These are phyloP conservation scores for Pheosia gnoma DNA, from an alignment of 2,888 invertebrate species.

Conservation along the genomic window DNA sequence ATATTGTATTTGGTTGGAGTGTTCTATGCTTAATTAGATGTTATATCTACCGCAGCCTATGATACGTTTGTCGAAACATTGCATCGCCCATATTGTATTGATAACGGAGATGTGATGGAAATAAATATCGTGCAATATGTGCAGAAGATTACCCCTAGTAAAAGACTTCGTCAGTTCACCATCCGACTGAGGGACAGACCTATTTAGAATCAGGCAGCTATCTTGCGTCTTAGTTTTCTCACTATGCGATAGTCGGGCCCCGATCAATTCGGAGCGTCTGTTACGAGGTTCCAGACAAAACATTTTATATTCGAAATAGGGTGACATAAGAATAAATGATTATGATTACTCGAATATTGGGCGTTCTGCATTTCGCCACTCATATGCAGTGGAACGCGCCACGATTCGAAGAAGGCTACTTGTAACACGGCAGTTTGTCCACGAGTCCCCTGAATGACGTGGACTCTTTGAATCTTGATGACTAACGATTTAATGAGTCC, in stretches of 20 bases:
- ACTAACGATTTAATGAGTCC: neutral
- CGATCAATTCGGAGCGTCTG: neutral
- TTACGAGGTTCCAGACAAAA: neutral
- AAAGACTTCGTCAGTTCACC: neutral
- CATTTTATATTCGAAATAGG: slow-evolving; percentile 1
- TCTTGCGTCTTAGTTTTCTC: neutral
- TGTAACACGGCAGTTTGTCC: neutral
- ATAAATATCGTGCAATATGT: neutral
- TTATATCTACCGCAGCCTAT: slow-evolving; percentile 20
- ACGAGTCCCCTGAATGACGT: neutral
- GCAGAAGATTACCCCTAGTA: neutral
- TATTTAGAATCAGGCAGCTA: neutral
- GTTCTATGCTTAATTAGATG: slow-evolving; percentile 31
- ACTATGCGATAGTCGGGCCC: neutral
- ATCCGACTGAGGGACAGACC: neutral
- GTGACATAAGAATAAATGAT: neutral
- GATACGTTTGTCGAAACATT: neutral
- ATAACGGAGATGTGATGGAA: neutral
- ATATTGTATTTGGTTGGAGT: slow-evolving; percentile 27
- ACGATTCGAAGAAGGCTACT: neutral
- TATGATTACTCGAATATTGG: slow-evolving; percentile 3
- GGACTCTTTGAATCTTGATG: neutral
- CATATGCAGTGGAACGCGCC: neutral
- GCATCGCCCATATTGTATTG: neutral
- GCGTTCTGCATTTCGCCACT: neutral